These are phyloP conservation scores for Azemiops feae DNA, from an alignment of 2,113 vertebrate species.

Conservation along the genomic window DNA sequence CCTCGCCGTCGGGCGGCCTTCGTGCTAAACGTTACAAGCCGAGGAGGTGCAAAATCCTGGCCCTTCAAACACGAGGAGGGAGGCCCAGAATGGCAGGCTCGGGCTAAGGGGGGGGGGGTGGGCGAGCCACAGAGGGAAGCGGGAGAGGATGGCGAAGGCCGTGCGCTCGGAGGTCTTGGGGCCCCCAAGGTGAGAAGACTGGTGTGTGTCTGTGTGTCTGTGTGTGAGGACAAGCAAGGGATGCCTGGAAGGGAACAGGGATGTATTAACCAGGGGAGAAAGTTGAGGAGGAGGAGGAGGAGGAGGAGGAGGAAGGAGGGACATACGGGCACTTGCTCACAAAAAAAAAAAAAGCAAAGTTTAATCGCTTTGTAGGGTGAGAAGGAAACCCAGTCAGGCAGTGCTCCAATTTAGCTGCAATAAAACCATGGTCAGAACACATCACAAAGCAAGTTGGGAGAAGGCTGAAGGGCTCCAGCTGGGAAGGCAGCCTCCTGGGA, in stretches of 20 bases:
- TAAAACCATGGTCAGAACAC: not conserved
- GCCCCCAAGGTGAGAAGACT: not conserved
- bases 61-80: no score
- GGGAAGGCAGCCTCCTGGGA: not conserved
- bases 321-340: not conserved
- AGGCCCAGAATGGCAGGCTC: not conserved
- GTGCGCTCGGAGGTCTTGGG: not conserved
- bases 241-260: not conserved
- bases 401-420: conserved; percentile 4
- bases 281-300: not conserved
- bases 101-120: not conserved
- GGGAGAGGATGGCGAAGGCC: conserved; percentile 10
- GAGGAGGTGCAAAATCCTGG: not conserved
- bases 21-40: not conserved
- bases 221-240: not conserved
- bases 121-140: conserved; percentile 24
- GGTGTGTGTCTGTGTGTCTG: not conserved
- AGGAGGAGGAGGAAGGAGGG: not conserved
- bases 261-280: not conserved
- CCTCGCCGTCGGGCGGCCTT: not conserved
- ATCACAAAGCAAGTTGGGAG: not conserved
- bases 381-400: no score
- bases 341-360: not conserved
- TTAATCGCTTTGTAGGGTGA: not conserved
- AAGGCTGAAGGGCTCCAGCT: not conserved